These are phyloP conservation scores for Pollenia amentaria DNA, from an alignment of 2,888 invertebrate genomes.

Conservation along the genomic window DNA sequence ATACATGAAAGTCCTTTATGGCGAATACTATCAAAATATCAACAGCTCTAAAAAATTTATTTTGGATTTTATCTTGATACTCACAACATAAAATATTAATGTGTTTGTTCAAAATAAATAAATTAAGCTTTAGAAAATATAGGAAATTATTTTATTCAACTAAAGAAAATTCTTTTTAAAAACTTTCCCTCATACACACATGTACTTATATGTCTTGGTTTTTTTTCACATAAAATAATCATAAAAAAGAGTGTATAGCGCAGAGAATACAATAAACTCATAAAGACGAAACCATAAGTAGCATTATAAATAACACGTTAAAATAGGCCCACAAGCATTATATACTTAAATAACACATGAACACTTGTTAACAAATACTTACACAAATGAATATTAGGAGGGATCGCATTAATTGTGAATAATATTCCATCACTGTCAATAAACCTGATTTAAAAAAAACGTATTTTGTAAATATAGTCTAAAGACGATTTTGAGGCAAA, in stretches of 20 bases:
- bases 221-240: conserved; percentile 7
- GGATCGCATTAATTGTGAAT: background rate
- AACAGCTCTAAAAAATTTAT: too few relatives aligned
- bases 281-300: conserved; percentile 73
- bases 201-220: background rate
- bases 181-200: background rate
- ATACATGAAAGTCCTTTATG: too few relatives aligned
- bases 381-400: background rate
- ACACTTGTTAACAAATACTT: conserved; percentile 40
- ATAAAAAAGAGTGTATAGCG: conserved; percentile 14
- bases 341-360: conserved; percentile 68
- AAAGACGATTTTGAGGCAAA: too few relatives aligned
- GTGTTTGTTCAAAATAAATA: too few relatives aligned
- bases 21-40: too few relatives aligned
- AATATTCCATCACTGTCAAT: background rate
- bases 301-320: conserved; percentile 73
- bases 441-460: too few relatives aligned
- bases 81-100: too few relatives aligned
- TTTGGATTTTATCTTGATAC: too few relatives aligned
- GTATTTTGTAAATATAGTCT: too few relatives aligned
- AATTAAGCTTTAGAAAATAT: too few relatives aligned
- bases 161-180: conserved; percentile 28
- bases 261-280: conserved; percentile 68
- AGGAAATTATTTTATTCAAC: background rate
- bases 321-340: conserved; percentile 73